Conservation (phyloP, 1,140 invertebrate genomes). For the Atta cephalotes region DNA sequence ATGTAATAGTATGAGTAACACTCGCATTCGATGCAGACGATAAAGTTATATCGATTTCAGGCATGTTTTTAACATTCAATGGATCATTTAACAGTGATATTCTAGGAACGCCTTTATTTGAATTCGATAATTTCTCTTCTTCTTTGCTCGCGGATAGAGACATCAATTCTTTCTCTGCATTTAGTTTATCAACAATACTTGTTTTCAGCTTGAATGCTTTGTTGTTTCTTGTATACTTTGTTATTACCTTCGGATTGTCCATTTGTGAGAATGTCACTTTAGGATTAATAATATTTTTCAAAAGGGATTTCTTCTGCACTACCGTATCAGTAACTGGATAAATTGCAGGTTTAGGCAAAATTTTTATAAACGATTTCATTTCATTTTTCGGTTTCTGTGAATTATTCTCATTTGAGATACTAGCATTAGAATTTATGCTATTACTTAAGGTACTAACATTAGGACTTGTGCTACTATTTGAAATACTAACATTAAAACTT, state of each 20-base stretch:
- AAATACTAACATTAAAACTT: not conserved
- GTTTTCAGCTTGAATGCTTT: constrained; percentile 77
- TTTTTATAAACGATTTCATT: not conserved
- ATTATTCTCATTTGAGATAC: constrained; percentile 11
- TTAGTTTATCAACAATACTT: constrained; percentile 75
- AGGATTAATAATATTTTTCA: constrained; percentile 36
- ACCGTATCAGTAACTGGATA: not conserved
- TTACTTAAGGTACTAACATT: not conserved
- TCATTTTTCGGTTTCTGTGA: constrained; percentile 19
- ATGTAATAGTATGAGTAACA: not conserved
- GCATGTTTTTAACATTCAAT: not conserved
- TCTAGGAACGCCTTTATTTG: no score
- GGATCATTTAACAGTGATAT: not conserved
- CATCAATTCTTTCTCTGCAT: constrained; percentile 72
- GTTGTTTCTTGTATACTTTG: constrained; percentile 23
- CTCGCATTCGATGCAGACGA: not conserved
- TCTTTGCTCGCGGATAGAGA: constrained; percentile 22
- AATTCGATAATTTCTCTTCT: constrained; percentile 42
- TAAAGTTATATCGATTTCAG: constrained; percentile 17
- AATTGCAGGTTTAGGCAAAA: not conserved
- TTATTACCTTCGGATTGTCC: constrained; percentile 1
- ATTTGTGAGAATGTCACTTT: constrained; percentile 17
- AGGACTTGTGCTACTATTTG: not conserved
- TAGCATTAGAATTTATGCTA: not conserved
- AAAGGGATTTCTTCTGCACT: constrained; percentile 11